Base-by-base conservation (phyloP, 2,113 vertebrate genomes). In the Poeciliopsis turrubarensis region DNA sequence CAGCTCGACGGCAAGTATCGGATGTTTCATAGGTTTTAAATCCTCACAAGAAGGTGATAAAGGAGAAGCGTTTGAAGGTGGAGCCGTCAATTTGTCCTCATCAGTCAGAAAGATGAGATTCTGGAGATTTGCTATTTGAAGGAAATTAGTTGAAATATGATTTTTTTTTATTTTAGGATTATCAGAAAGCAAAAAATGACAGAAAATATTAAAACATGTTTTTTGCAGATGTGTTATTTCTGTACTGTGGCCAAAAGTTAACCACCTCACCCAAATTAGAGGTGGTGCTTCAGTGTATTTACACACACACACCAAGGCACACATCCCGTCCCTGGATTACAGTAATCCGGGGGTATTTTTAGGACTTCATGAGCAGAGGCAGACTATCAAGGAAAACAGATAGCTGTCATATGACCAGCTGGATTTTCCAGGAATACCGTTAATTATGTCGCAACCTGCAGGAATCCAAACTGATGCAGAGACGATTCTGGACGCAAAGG, bases 291-390 rank as follows among this genome's bases (percentile, higher is more conserved):
- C 22, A n/a, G 51, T 57, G 51, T 11, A 3, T 57, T 57, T 17
- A 57, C 25, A 57, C 51, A 31, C 15, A 22, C 57, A 9, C 32
- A 57, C 44, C 70, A 64, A 79, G 8, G 70, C 31, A 71, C 72
- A 71, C 37, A 66, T 22, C 10, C 27, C 73, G 61, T 73, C 26
- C 60, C 78, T 80, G 87, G 87, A 91, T 92, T 91, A 92, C 82
- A 80, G 70, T 91, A 90, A 90, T 92, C 89, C 86, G 60, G 60
- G 63, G 63, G 62, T 89, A 89, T 91, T 90, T 87, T 90, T 90
- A 87, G 87, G 78, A 66, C 77, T 71, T 75, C 82, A 70, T 70
- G 81, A 82, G 78, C 74, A 86, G 70, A 78, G 72, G 74, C 68
- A 84, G 78, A 84, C 74, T 73, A 82, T 87, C 14, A 39, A 83